Percentiles rank a stretch among this genome's conserved stretches.
Evolutionary conservation across 2,888 invertebrate species (phyloP).

Genomic region (Lithophane semibrunnea): DNA sequence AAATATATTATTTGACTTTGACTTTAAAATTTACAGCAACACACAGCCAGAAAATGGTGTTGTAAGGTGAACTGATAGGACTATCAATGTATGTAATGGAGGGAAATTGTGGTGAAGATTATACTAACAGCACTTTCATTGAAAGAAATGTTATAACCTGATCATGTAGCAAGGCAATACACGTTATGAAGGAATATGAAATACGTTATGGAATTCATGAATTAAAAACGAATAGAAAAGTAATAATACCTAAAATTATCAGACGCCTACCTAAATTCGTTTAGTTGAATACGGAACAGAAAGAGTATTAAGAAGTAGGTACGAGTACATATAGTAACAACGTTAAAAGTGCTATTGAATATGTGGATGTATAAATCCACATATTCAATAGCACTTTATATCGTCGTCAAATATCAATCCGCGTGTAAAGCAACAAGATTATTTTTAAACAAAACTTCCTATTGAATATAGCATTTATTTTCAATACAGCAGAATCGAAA

Average conservation of each 20-base stretch:
- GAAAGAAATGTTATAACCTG: not conserved
- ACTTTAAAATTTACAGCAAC: not conserved
- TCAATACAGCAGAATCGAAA: slow-evolving; percentile 2
- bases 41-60: not conserved
- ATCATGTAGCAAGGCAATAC: not conserved
- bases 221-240: slow-evolving; percentile 6
- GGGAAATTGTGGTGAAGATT: not conserved
- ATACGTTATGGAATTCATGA: not conserved
- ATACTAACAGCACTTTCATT: not conserved
- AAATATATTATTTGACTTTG: too few species aligned
- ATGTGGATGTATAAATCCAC: not conserved
- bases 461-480: slow-evolving; percentile 18
- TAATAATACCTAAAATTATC: slow-evolving; percentile 13
- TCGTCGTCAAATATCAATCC: slow-evolving; percentile 19
- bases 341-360: slow-evolving; percentile 5
- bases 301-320: not conserved
- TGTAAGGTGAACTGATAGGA: not conserved
- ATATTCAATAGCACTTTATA: too few species aligned
- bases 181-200: not conserved
- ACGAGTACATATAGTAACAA: not conserved
- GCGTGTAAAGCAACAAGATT: slow-evolving; percentile 28
- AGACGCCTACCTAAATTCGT: not conserved
- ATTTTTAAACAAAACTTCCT: not conserved
- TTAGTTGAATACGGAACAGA: slow-evolving; percentile 1
- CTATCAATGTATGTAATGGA: not conserved